Evolutionary conservation across 2,113 vertebrate genomes (phyloP), one percentile per base, ranked within the genome.

Genomic region (Conger conger): DNA sequence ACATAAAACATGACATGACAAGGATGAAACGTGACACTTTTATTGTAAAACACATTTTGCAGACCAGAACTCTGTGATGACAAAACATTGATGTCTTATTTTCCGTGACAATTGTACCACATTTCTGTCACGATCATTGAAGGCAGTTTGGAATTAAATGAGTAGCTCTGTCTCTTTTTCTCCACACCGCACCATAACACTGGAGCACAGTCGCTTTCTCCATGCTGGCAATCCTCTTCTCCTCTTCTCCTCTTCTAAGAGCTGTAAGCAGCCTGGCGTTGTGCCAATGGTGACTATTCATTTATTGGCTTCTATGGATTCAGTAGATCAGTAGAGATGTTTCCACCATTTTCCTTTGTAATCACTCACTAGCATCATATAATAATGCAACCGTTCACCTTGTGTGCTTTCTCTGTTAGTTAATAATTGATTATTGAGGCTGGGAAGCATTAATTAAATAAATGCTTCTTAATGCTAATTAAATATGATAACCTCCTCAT

Each of bases 261-360:
- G 87, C 86, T 90, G 90, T 91, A 91, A 35, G 77, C 90, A 83
- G 84, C 93, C 45, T 90, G 93, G 89, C 91, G 92, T 90, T 93
- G 87, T 93, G 85, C 92, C 90, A 86, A 93, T 91, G 93, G 92
- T 94, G 92, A 95, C 87, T 93, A 94, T 93, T 60, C 23, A 86
- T 84, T 82, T 82, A 88, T 88, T 86, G 81, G 73, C 33, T 76
- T 78, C 76, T 37, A 50, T 73, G 27, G n/a, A 54, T 50, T 35
- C 63, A 73, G 33, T 83, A 77, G 82, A 77, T 36, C 4, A n/a
- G 42, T 83, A 83, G 68, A 13, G 11, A 15, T 79, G 63, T 73
- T 73, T 27, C 37, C 78, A 2, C 30, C 30, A 15, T 33, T 7
- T n/a, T 33, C 82, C 42, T 53, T 83, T 36, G 18, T 17, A 30